Conservation (phyloP, 2,113 vertebrate genomes). For the Holacanthus passer region DNA sequence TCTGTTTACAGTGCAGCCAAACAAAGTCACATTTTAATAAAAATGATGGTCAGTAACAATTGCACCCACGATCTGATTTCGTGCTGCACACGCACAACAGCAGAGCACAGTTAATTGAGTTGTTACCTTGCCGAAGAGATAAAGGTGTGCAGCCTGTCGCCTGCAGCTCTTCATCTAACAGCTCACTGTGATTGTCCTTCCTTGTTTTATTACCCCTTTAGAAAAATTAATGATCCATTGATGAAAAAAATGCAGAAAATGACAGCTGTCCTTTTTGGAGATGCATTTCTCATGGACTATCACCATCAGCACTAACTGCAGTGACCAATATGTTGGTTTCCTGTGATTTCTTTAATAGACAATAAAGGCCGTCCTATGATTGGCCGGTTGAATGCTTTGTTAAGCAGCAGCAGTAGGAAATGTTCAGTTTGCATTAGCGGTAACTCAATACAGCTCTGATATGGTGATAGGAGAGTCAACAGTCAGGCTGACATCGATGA, state of each 20-base stretch:
- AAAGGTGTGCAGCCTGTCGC: background rate
- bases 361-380: background rate
- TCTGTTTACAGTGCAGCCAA: background rate
- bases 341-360: background rate
- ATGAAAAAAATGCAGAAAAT: background rate
- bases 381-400: background rate
- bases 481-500: background rate
- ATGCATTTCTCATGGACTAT: background rate
- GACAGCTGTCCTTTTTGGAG: background rate
- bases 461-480: background rate
- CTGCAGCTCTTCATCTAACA: background rate
- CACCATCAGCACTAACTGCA: background rate
- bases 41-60: no score
- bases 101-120: background rate
- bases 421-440: background rate
- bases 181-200: background rate
- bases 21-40: background rate
- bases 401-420: background rate
- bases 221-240: background rate
- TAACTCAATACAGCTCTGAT: background rate
- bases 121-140: background rate
- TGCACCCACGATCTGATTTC: no score
- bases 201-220: background rate
- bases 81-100: background rate
- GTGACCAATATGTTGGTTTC: background rate